These are phyloP conservation scores for Caenorhabditis angaria DNA, from an alignment of 2,888 invertebrate genomes.

Conservation along the genomic window DNA sequence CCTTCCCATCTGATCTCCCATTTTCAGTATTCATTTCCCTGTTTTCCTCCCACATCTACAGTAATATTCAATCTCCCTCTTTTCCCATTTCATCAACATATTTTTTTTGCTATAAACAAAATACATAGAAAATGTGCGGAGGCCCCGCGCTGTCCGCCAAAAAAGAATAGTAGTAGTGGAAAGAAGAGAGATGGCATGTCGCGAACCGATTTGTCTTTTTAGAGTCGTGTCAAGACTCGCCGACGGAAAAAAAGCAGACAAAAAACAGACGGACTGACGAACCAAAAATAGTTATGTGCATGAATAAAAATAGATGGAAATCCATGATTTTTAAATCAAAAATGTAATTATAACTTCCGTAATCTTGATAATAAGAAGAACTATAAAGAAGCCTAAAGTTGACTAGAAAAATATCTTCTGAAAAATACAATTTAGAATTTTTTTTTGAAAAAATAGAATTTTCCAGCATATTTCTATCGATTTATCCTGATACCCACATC, in stretches of 20 bases:
- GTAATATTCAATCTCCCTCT: not conserved
- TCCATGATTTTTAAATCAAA: too few species aligned
- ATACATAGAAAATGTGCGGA: slow-evolving; percentile 8
- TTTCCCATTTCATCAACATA: not conserved
- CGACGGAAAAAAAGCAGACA: slow-evolving; percentile 1
- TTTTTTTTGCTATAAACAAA: slow-evolving; percentile 5
- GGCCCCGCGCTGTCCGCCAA: slow-evolving; percentile 20
- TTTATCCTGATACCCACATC: too few species aligned
- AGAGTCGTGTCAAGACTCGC: slow-evolving; percentile 47
- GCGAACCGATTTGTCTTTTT: slow-evolving; percentile 49
- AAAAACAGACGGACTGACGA: not conserved
- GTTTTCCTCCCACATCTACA: not conserved
- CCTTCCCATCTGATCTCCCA: not conserved
- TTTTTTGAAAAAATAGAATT: too few species aligned
- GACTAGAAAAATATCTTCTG: too few species aligned
- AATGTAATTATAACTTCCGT: too few species aligned
- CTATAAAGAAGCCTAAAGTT: too few species aligned
- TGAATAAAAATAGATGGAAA: not conserved
- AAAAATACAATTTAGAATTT: too few species aligned
- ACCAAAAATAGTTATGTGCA: not conserved
- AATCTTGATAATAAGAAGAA: too few species aligned
- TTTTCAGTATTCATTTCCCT: not conserved
- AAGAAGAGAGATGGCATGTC: slow-evolving; percentile 40
- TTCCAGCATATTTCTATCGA: too few species aligned
- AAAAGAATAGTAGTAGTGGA: not conserved